Base-by-base conservation (phyloP, 2,113 vertebrate genomes). In the Bufo bufo region DNA sequence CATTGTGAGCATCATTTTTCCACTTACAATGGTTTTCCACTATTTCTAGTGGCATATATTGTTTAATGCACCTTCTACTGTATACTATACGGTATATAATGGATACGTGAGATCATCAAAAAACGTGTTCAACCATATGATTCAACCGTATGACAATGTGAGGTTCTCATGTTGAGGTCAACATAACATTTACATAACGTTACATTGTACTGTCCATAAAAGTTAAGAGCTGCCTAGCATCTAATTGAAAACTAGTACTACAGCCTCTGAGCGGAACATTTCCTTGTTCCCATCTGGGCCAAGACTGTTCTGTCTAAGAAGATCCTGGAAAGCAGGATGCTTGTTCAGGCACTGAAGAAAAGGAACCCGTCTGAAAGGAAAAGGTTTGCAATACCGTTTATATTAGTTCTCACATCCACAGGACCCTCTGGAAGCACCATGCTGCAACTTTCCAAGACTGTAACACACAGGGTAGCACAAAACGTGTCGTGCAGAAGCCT, bases 301-400 rank as follows among this genome's bases (percentile, higher is more conserved):
- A 10, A 47, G 33, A 45, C 4, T 75, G 16, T 49, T 52, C 75
- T 19, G 16, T 52, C 75, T 77, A 52, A 19, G 75, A 77, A 77
- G 45, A 77, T 52, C 75, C 75, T 77, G 47, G 75, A 77, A 77
- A 77, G 75, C 47, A 77, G 75, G 75, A 77, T 20, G 20, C 3
- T 52, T 77, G 75, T 77, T 77, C 17, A 47, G 43, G 47, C 71
- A 52, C 45, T 50, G 75, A 77, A 17, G 5, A 52, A 77, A 77
- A 16, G 71, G 4, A 74, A 74, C 13, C 7, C 2, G 10, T 33
- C 74, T 16, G 1, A 4, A 16, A 14, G 23, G 33, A 45, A 72
- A 43, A 45, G 0, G 13, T 45, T 45, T 45, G 33, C 16, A 72
- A 43, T 72, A 6, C 23, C 43, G 23, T 14, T 43, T 45, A 43